These are phyloP conservation scores for Drosophila neonasuta DNA, from an alignment of 2,888 invertebrate species.

Conservation along the genomic window DNA sequence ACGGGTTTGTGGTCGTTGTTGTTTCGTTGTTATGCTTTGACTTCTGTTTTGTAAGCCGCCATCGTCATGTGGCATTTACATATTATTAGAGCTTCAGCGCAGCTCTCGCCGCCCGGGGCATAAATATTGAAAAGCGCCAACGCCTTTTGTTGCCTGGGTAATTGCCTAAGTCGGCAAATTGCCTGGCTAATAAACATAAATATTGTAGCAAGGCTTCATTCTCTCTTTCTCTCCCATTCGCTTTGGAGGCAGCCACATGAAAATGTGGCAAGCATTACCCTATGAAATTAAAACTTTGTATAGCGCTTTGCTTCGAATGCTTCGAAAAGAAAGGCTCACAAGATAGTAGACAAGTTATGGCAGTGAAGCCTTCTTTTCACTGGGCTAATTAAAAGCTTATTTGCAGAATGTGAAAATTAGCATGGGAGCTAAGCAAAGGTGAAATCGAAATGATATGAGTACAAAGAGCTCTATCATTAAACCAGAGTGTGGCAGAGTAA, in stretches of 20 bases:
- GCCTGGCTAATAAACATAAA: conserved; percentile 74
- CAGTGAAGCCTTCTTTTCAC: conserved; percentile 2
- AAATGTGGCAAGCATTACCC: conserved; percentile 11
- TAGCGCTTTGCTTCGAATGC: conserved; percentile 32
- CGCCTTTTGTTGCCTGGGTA: conserved; percentile 68
- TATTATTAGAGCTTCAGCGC: conserved; percentile 55
- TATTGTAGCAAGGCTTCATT: conserved; percentile 39
- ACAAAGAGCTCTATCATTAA: not conserved
- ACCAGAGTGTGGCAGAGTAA: not conserved
- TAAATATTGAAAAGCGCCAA: conserved; percentile 75
- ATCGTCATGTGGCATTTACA: conserved; percentile 57
- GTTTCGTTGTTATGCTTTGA: conserved; percentile 43
- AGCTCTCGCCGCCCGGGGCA: conserved; percentile 35
- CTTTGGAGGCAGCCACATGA: too few species aligned
- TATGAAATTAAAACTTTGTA: conserved; percentile 43
- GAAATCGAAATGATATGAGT: not conserved
- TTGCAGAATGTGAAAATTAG: conserved; percentile 8
- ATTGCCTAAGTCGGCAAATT: conserved; percentile 75
- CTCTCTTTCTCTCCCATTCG: not conserved
- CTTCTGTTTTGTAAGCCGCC: conserved; percentile 52
- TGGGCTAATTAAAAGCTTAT: conserved; percentile 22
- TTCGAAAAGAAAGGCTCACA: conserved; percentile 11
- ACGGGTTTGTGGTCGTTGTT: conserved; percentile 64
- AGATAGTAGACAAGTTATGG: conserved; percentile 29
- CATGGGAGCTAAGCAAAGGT: not conserved